phyloP scores from a whole-genome alignment of 2,113 vertebrate species.

The Semnornis frantzii region DNA sequence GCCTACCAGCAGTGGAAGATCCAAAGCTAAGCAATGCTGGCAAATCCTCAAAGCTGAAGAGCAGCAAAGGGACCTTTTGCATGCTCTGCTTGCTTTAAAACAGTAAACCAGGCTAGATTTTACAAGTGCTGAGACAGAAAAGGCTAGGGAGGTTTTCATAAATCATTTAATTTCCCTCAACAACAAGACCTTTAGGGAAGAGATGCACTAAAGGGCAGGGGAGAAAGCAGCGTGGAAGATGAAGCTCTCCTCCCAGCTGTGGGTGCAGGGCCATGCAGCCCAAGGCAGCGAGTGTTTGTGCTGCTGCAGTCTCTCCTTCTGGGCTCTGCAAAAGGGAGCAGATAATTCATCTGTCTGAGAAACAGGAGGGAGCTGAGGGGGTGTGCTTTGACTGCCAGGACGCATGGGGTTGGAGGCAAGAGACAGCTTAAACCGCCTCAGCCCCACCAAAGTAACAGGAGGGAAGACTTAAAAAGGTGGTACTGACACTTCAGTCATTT shows the following conservation, averaged over 20 bases:
- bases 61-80: not conserved
- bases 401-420: not conserved
- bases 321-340: not conserved
- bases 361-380: not conserved
- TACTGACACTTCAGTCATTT: not conserved
- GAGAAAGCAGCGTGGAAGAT: not conserved
- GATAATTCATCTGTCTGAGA: not conserved
- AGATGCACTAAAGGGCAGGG: not conserved
- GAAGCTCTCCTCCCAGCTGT: not conserved
- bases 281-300: not conserved
- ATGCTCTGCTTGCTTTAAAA: not conserved
- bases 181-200: not conserved
- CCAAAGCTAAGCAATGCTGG: not conserved
- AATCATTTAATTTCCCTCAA: not conserved
- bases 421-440: not conserved
- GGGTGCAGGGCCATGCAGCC: rapidly evolving
- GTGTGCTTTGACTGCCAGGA: not conserved
- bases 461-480: not conserved
- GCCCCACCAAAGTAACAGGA: not conserved
- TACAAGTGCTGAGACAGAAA: not conserved
- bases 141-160: not conserved
- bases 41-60: not conserved
- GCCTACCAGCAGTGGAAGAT: not conserved
- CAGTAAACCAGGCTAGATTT: not conserved
- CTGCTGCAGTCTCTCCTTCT: not conserved